Percentiles rank a stretch among this genome's conserved stretches.
phyloP scores from a whole-genome alignment of 1,140 invertebrate species.

The Cherax quadricarinatus region DNA sequence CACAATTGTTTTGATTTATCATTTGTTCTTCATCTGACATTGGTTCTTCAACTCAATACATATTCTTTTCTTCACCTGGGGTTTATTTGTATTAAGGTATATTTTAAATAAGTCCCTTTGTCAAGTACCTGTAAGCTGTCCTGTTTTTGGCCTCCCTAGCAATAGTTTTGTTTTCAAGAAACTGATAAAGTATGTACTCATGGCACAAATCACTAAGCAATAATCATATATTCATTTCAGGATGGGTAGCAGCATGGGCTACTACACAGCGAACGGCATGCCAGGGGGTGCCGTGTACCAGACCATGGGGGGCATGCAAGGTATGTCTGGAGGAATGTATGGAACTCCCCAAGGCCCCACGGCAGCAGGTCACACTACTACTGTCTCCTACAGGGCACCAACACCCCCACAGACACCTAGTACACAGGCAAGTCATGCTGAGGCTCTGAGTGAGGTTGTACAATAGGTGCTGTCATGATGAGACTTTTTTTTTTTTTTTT shows the following conservation, averaged over 20 bases:
- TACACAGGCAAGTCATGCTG: slow-evolving; percentile 58
- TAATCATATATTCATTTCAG: slow-evolving; percentile 13
- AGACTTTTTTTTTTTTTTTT: not conserved
- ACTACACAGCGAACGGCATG: slow-evolving; percentile 56
- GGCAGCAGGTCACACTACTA: slow-evolving; percentile 44
- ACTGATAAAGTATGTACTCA: no score
- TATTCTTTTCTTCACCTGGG: no score
- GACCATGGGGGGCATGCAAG: slow-evolving; percentile 60
- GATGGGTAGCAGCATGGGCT: slow-evolving; percentile 57
- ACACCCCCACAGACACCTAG: slow-evolving; percentile 67
- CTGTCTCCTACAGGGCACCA: slow-evolving; percentile 68
- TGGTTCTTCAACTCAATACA: no score
- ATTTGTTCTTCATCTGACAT: no score
- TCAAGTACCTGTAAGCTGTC: no score
- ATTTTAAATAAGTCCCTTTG: no score
- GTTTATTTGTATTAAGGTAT: no score
- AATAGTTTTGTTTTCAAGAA: no score
- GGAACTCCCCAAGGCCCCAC: slow-evolving; percentile 51
- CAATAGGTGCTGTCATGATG: slow-evolving; percentile 22
- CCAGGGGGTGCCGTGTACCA: slow-evolving; percentile 65
- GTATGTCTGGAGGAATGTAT: slow-evolving; percentile 61
- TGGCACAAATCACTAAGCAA: not conserved
- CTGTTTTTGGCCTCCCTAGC: no score
- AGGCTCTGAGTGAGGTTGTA: slow-evolving; percentile 42
- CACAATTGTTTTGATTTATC: no score